Base-by-base conservation (phyloP, 1,140 invertebrate genomes). In the Leptopilina boulardi region DNA sequence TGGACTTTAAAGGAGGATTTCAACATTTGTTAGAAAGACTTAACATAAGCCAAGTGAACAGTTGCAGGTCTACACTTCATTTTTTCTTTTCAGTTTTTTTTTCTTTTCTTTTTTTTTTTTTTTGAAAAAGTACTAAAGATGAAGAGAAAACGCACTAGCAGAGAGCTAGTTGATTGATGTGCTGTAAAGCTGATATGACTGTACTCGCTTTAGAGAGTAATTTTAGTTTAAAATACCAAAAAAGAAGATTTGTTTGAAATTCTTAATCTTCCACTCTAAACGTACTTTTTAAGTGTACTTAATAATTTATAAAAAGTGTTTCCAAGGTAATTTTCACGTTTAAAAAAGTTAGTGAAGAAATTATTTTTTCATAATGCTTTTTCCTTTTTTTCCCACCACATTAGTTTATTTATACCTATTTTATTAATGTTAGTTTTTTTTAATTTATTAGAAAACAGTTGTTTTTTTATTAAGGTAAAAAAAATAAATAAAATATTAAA, bases 41-140 rank as follows among this genome's bases (percentile, higher is more conserved):
- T 59, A 11, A 19, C 11, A 19, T 59, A 59, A 59, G 21, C 47
- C 47, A 59, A 59, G 54, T 59, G 54, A 59, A 59, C 54, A 21
- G 3, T 59, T 56, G 8, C 21, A 11, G 19, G 30, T 34, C 30
- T 34, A 2, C 30, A 34, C 30, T 34, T 34, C 30, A 34, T 34
- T 34, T 34, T 34, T 34, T n/a, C n/a, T n/a, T n/a, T n/a, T n/a
- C n/a, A n/a, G n/a, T n/a, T n/a, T n/a, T n/a, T n/a, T n/a, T n/a
- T n/a, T n/a, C n/a, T 18, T 4, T 18, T n/a, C 8, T 59, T 23
- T 11, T 10, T 21, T 59, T 23, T 59, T 23, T 23, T 23, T 10
- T 5, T 4, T 21, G 19, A 9, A 59, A 38, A 9, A 38, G 34
- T 38, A 38, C 34, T 59, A 6, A 21, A 3, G 21, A 10, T 59